These are phyloP conservation scores for Eurystomus gularis DNA, from an alignment of 2,113 vertebrate species.

Conservation along the genomic window DNA sequence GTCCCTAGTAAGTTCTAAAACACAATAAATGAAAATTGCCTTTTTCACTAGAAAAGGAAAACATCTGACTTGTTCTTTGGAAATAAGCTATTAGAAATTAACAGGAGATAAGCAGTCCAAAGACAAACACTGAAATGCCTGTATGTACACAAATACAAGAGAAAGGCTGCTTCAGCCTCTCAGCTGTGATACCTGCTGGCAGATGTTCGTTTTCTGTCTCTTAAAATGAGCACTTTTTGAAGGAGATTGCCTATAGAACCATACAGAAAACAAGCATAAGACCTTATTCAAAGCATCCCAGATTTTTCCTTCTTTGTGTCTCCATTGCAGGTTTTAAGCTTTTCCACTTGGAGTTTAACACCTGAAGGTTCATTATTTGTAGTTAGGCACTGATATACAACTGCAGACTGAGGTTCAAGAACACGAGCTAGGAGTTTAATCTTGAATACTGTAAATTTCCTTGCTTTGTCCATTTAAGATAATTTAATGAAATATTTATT, in stretches of 20 bases:
- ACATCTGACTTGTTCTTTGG: neutral
- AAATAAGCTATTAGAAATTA: neutral
- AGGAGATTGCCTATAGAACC: neutral
- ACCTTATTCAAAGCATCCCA: neutral
- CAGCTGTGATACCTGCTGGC: neutral
- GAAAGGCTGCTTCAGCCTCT: neutral
- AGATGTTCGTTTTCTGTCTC: neutral
- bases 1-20: neutral
- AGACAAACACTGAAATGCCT: neutral
- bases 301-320: neutral
- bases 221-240: neutral
- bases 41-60: neutral
- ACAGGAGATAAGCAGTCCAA: neutral
- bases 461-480: neutral
- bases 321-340: neutral
- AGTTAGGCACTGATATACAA: neutral
- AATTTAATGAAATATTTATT: conserved; percentile 12
- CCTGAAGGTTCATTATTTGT: neutral
- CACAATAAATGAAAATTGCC: neutral
- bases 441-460: neutral
- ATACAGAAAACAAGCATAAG: neutral
- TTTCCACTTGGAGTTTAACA: neutral
- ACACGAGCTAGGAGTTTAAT: neutral
- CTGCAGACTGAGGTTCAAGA: neutral
- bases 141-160: neutral